Conservation (phyloP, 2,888 invertebrate species). For the Caenorhabditis macrosperma region DNA sequence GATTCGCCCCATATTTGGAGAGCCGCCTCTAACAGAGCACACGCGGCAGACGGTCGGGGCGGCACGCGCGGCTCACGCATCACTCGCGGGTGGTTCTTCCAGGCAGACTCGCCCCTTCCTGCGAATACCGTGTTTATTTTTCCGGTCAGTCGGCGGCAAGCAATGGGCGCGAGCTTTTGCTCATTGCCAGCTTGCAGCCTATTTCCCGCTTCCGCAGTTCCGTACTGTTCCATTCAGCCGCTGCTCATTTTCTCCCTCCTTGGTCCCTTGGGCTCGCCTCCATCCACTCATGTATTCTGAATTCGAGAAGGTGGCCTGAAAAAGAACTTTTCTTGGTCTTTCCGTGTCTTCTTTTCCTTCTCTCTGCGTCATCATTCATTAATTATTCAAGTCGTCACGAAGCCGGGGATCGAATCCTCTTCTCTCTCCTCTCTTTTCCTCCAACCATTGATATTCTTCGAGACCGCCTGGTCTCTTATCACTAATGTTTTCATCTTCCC, state of each 20-base stretch:
- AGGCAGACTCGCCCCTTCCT: constrained; percentile 26
- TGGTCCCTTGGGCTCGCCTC: neutral
- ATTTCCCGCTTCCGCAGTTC: constrained; percentile 44
- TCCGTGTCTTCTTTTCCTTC: constrained; percentile 22
- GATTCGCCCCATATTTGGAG: constrained; percentile 47
- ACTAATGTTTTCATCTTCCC: constrained; percentile 16
- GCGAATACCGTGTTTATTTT: constrained; percentile 53
- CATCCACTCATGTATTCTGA: constrained; percentile 13
- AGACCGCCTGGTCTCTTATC: constrained; percentile 27
- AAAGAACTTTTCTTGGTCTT: constrained; percentile 24
- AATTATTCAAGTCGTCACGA: constrained; percentile 39
- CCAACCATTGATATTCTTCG: constrained; percentile 31
- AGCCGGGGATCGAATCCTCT: constrained; percentile 6
- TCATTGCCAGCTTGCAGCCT: constrained; percentile 55
- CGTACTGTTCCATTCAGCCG: constrained; percentile 2
- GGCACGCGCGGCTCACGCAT: constrained; percentile 55
- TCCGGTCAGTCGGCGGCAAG: constrained; percentile 47
- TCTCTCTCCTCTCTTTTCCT: neutral
- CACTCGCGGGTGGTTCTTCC: constrained; percentile 53
- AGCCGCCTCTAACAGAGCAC: constrained; percentile 43
- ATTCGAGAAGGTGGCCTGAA: constrained; percentile 32
- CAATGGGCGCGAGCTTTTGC: constrained; percentile 50
- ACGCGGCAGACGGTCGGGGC: constrained; percentile 40
- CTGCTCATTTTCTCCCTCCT: constrained; percentile 9
- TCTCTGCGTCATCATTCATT: constrained; percentile 46